Evolutionary conservation across 1,140 invertebrate genomes (phyloP).

Genomic region (Prorops nasuta): DNA sequence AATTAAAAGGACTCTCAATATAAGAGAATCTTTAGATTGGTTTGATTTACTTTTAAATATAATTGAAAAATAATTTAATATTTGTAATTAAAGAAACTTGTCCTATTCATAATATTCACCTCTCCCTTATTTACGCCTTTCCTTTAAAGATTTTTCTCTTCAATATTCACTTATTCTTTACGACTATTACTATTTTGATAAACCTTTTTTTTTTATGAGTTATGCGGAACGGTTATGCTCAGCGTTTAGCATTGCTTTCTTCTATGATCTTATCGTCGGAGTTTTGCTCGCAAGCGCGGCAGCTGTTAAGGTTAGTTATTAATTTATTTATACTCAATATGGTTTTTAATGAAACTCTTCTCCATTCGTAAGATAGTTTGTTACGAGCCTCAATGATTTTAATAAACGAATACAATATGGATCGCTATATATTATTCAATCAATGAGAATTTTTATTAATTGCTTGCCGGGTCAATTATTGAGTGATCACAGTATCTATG

Average conservation of each 20-base stretch:
- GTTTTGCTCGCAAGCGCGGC: not conserved
- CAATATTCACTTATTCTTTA: no score
- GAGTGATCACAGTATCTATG: not conserved
- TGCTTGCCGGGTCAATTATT: not conserved
- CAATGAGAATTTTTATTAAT: not conserved
- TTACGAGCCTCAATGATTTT: not conserved
- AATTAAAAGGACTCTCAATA: no score
- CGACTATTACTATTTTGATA: no score
- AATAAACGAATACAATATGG: not conserved
- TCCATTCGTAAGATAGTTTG: not conserved
- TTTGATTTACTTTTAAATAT: no score
- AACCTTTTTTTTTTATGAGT: not conserved
- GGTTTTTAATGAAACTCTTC: not conserved
- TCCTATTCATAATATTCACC: no score
- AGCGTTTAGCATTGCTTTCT: not conserved
- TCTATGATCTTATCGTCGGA: not conserved
- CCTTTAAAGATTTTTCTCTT: no score
- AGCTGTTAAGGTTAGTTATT: not conserved
- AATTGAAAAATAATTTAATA: no score
- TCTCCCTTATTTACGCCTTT: no score
- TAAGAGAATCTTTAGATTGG: no score
- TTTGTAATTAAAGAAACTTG: no score
- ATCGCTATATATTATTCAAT: not conserved
- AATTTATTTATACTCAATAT: not conserved
- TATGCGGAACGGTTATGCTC: not conserved